Evolutionary conservation across 2,797 vertebrate genomes (phyloP).

Genomic region (Coregonus suidteri): DNA sequence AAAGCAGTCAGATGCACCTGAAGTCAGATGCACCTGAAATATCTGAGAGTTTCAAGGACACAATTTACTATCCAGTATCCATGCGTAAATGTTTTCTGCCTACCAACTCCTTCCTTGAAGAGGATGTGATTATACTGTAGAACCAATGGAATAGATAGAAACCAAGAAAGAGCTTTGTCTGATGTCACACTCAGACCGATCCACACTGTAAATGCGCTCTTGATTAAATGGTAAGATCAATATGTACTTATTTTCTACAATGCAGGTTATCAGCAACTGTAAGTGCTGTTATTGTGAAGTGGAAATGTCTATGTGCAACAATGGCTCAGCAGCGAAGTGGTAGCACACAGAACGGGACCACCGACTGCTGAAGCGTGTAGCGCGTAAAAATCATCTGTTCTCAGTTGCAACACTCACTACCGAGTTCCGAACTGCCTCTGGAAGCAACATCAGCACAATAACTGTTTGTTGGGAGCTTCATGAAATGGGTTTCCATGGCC

Average conservation of each 20-base stretch:
- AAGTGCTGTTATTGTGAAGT: no score
- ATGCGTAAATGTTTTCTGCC: constrained; percentile 25
- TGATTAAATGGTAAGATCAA: constrained; percentile 59
- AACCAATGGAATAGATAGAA: constrained; percentile 53
- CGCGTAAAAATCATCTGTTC: no score
- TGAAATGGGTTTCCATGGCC: no score
- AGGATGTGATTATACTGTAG: constrained; percentile 34
- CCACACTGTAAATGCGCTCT: constrained; percentile 46
- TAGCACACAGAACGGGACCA: no score
- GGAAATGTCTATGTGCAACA: no score
- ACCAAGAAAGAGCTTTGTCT: constrained; percentile 44
- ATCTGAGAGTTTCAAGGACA: background rate
- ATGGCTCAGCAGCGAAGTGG: no score
- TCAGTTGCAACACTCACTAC: no score
- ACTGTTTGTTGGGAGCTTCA: no score
- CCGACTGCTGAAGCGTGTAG: no score
- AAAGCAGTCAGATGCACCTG: background rate
- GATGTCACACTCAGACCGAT: constrained; percentile 48
- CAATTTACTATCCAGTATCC: constrained; percentile 7
- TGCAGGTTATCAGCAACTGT: constrained; percentile 24
- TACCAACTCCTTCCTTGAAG: constrained; percentile 12
- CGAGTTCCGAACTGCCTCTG: no score
- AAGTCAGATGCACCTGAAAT: background rate
- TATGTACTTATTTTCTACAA: constrained; percentile 36
- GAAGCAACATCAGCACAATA: no score